Conservation (phyloP, 2,888 invertebrate species). For the Thecophora atra region DNA sequence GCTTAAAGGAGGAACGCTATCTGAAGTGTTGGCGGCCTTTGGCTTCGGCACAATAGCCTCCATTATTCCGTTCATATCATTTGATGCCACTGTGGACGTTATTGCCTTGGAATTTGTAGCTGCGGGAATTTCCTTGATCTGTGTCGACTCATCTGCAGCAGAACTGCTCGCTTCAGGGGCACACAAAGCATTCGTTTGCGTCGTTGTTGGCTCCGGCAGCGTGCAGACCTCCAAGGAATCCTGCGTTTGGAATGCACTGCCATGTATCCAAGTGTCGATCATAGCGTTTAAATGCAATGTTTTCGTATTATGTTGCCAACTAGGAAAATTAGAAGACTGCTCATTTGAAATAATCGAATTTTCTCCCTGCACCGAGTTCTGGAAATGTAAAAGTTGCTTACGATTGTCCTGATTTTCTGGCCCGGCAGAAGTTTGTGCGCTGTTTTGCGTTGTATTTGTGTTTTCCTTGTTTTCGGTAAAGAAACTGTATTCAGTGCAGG, state of each 20-base stretch:
- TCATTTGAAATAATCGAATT: not conserved
- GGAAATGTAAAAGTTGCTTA: not conserved
- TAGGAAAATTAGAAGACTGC: slow-evolving; percentile 10
- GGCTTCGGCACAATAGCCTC: not conserved
- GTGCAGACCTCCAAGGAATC: slow-evolving; percentile 1
- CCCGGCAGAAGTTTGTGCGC: not conserved
- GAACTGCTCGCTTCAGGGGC: not conserved
- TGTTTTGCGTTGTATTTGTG: slow-evolving; percentile 13
- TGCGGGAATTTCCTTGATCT: not conserved
- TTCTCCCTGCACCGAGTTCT: not conserved
- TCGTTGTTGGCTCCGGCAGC: not conserved
- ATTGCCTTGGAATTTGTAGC: not conserved
- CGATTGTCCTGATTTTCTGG: not conserved
- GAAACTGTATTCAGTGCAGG: not conserved
- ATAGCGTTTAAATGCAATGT: slow-evolving; percentile 30
- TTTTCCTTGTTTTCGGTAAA: slow-evolving; percentile 11
- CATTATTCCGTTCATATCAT: not conserved
- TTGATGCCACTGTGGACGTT: not conserved
- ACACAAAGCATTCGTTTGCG: not conserved
- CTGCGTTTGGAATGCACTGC: not conserved
- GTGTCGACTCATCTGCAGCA: not conserved
- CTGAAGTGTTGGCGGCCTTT: not conserved
- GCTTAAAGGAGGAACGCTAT: not conserved
- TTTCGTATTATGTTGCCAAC: slow-evolving; percentile 43
- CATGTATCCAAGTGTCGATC: slow-evolving; percentile 29